A percentile compares a stretch with the other conserved stretches of the same genome.
Evolutionary conservation across 2,888 invertebrate species (phyloP).

Genomic region (Eilema griseolum): DNA sequence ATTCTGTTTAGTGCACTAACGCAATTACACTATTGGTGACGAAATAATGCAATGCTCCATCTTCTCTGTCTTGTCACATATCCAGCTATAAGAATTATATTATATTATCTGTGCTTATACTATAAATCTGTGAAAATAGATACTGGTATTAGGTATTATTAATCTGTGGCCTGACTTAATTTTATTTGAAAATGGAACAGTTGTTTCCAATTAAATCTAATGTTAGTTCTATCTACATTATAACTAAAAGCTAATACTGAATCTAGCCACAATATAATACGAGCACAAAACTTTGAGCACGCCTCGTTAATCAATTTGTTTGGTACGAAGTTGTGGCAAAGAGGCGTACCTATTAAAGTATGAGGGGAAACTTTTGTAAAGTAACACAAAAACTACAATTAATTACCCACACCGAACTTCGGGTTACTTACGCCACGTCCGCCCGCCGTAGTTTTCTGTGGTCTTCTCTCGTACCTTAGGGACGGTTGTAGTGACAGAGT

Average conservation of each 20-base stretch:
- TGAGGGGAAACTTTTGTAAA: slow-evolving; percentile 13
- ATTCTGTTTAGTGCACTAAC: no score
- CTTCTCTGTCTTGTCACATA: no score
- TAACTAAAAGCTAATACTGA: not conserved
- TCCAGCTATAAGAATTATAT: no score
- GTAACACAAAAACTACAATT: slow-evolving; percentile 15
- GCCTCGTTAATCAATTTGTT: slow-evolving; percentile 13
- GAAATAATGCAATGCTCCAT: no score
- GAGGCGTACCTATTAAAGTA: slow-evolving; percentile 5
- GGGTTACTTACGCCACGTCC: not conserved
- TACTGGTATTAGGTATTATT: no score
- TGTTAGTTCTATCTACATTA: not conserved
- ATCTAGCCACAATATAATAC: not conserved
- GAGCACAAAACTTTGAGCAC: not conserved
- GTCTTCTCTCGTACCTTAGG: not conserved
- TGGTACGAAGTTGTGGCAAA: slow-evolving; percentile 3
- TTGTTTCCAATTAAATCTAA: not conserved
- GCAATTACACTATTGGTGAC: no score
- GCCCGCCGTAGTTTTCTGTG: not conserved
- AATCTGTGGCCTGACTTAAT: no score
- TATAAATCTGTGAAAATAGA: not conserved
- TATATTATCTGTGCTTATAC: no score
- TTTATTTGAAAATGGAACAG: not conserved
- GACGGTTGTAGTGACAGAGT: not conserved
- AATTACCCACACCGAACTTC: slow-evolving; percentile 1